These are phyloP conservation scores for Calidris pygmaea DNA, from an alignment of 2,113 vertebrate species.

Conservation along the genomic window DNA sequence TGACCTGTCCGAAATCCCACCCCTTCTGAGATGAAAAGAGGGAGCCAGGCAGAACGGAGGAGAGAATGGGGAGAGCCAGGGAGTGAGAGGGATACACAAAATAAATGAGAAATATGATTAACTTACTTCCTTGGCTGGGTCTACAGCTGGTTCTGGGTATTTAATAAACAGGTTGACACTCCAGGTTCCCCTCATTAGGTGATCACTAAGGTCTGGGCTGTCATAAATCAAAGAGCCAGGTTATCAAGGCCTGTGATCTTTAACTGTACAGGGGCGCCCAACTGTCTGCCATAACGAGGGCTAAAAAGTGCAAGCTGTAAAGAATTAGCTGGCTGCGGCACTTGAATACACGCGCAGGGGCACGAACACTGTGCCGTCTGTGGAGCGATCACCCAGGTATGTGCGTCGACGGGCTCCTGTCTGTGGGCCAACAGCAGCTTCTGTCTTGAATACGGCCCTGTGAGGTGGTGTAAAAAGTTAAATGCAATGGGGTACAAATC, in stretches of 20 bases:
- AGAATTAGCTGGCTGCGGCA: conserved; percentile 79
- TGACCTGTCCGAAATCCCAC: conserved; percentile 69
- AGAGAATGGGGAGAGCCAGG: neutral
- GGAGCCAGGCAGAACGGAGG: conserved; percentile 69
- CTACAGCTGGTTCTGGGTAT: conserved; percentile 94
- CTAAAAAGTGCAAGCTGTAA: conserved; percentile 86
- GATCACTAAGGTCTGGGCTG: conserved; percentile 81
- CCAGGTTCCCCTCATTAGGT: conserved; percentile 94
- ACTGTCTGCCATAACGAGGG: conserved; percentile 87
- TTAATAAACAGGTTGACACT: conserved; percentile 99
- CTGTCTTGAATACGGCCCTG: neutral
- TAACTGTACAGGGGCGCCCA: conserved; percentile 94
- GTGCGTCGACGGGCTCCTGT: neutral
- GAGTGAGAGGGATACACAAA: conserved; percentile 44
- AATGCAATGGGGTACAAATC: neutral
- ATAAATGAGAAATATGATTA: conserved; percentile 82
- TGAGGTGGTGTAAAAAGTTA: neutral
- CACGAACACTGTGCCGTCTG: neutral
- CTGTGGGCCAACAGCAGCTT: neutral
- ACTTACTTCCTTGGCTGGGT: conserved; percentile 68
- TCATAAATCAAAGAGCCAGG: conserved; percentile 94
- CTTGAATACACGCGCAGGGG: neutral
- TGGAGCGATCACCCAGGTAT: neutral
- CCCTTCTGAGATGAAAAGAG: conserved; percentile 74
- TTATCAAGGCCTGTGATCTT: conserved; percentile 98